Evolutionary conservation across 1,140 invertebrate genomes (phyloP), one percentile per base, ranked within the genome.

Genomic region (Leptoteleia sp.): DNA sequence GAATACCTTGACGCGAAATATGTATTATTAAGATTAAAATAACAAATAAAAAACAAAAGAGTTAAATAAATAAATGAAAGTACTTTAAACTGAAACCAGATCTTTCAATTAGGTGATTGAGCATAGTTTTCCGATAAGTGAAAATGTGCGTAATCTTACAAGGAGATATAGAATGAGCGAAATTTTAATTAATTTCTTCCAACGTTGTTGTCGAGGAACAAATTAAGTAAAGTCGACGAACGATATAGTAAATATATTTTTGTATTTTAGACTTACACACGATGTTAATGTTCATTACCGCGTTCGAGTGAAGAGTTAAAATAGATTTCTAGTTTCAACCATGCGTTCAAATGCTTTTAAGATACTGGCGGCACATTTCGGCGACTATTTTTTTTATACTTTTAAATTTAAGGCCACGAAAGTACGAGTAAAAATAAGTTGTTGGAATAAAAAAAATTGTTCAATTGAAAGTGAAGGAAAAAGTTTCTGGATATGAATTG

Each of bases 181-280:
- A 48, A 11, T 25, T 35, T 52, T 8, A 67, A 68, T 68, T 82
- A 57, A 50, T 73, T 42, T 79, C 52, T 82, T 80, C 78, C 62
- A 48, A 76, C 52, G 40, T 59, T 64, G 57, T 80, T 70, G 68
- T 78, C 73, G 47, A 67, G 40, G 13, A 47, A 62, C 9, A 31
- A n/a, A 54, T 59, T 33, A 11, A 27, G 25, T 59, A 6, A 52
- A 27, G 37, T 29, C 42, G 72, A 59, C 70, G 54, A 79, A 71
- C 73, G 40, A 76, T 45, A 75, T 55, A 81, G n/a, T 71, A 50
- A 54, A 79, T 86, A 79, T 86, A 86, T 86, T 84, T 85, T 84
- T 86, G 75, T 86, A 86, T 79, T 76, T 76, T 82, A 82, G 79
- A 73, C 73, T 70, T 77, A 55, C 65, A n/a, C 25, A 38, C 40